Conservation (phyloP, 2,888 invertebrate species). For the Phytoseiulus persimilis region DNA sequence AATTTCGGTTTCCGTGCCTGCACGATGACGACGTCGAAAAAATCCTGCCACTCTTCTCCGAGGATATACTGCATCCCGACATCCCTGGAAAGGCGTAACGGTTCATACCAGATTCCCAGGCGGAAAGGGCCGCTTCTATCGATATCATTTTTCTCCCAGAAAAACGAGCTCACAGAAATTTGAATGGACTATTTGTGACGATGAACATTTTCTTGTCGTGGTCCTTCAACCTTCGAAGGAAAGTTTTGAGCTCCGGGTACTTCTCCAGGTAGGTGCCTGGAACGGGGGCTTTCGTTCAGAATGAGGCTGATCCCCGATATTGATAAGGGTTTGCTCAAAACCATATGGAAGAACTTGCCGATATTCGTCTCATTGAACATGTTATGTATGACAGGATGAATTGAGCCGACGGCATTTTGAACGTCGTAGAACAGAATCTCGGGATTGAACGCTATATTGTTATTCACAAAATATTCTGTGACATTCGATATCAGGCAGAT, state of each 20-base stretch:
- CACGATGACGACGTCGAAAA: conserved; percentile 87
- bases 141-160: too few relatives aligned
- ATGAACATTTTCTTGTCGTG: conserved; percentile 80
- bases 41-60: conserved; percentile 76
- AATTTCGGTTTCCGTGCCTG: conserved; percentile 92
- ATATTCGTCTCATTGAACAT: conserved; percentile 67
- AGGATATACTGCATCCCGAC: conserved; percentile 82
- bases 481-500: conserved; percentile 38
- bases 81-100: too few relatives aligned
- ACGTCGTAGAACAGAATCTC: conserved; percentile 38
- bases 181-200: conserved; percentile 91
- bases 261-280: conserved; percentile 60
- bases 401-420: conserved; percentile 71
- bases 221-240: conserved; percentile 65
- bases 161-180: conserved; percentile 63
- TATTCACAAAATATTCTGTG: conserved; percentile 16
- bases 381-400: conserved; percentile 80
- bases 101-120: too few relatives aligned
- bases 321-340: too few relatives aligned
- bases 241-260: conserved; percentile 63
- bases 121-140: too few relatives aligned
- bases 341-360: conserved; percentile 47
- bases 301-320: too few relatives aligned
- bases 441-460: conserved; percentile 28
- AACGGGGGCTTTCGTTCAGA: too few relatives aligned